Base-by-base conservation (phyloP, 2,888 invertebrate species). In the Aethes cnicana region DNA sequence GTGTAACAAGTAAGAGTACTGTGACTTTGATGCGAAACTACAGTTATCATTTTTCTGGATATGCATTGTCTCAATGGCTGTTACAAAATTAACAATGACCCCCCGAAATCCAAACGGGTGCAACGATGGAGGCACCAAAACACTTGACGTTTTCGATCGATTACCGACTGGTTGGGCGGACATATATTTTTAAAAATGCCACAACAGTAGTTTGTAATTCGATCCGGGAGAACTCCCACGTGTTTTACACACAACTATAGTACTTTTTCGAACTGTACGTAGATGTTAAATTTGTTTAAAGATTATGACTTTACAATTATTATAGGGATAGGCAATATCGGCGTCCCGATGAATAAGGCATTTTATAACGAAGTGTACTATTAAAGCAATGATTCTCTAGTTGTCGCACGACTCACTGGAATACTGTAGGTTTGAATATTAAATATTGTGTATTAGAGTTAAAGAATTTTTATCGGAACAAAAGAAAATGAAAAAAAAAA, bases 401-500 rank as follows among this genome's bases (percentile, higher is more conserved):
- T 11, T 11, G 41, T 42, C 16, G 16, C 25, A 25, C 35, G 35
- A 8, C 35, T 28, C 43, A 37, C 43, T 18, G 30, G 23, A 37
- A 21, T 50, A 46, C 28, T 23, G 39, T 52, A 52, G 44, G 44
- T 46, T 52, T 52, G 44, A 52, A 48, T 48, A 41, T 52, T 39
- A 46, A 16, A n/a, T n/a, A n/a, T n/a, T n/a, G n/a, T 52, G 52
- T 52, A 37, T 32, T 50, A 52, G 52, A 39, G 9, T 55, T 55
- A 61, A 55, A 54, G 48, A 52, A 50, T 58, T 54, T 58, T 59
- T 59, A 60, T 56, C 55, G 18, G 47, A 55, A 60, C 30, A 36
- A 50, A 43, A 56, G n/a, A 61, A 47, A 47, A 42, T 46, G 28
- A 52, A 59, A 62, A 59, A 60, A 59, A 54, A 49, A 33, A 39